phyloP scores from a whole-genome alignment of 2,797 vertebrate genomes.

The Aphelocoma californica region DNA sequence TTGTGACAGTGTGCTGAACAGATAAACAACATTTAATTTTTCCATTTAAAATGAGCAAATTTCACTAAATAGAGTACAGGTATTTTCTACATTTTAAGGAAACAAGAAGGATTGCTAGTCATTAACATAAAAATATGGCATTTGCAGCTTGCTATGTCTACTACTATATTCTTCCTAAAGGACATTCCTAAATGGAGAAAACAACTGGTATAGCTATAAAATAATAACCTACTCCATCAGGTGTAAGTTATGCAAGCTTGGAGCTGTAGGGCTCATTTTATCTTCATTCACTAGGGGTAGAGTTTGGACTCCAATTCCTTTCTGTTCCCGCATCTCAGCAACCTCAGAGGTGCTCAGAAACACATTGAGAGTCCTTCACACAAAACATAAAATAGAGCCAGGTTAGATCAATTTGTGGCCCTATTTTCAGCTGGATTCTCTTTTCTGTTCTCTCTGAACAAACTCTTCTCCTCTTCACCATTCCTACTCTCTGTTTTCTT shows the following conservation, averaged over 20 bases:
- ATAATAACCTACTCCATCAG: background rate
- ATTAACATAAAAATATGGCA: background rate
- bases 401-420: background rate
- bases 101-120: background rate
- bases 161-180: background rate
- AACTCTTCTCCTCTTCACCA: background rate
- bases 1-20: background rate
- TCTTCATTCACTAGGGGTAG: background rate
- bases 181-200: background rate
- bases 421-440: background rate
- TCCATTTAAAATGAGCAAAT: background rate
- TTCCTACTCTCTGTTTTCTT: background rate
- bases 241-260: background rate
- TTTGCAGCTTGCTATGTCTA: background rate
- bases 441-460: background rate
- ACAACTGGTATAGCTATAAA: background rate
- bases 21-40: background rate
- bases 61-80: background rate
- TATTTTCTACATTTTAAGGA: background rate
- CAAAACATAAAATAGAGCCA: background rate
- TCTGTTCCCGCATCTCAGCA: fast-evolving
- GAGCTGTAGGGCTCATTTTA: background rate
- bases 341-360: background rate
- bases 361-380: background rate
- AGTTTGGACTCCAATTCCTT: background rate